Evolutionary conservation across 2,797 vertebrate species (phyloP), one percentile per base, ranked within the genome.

Genomic region (Xenopus petersii): DNA sequence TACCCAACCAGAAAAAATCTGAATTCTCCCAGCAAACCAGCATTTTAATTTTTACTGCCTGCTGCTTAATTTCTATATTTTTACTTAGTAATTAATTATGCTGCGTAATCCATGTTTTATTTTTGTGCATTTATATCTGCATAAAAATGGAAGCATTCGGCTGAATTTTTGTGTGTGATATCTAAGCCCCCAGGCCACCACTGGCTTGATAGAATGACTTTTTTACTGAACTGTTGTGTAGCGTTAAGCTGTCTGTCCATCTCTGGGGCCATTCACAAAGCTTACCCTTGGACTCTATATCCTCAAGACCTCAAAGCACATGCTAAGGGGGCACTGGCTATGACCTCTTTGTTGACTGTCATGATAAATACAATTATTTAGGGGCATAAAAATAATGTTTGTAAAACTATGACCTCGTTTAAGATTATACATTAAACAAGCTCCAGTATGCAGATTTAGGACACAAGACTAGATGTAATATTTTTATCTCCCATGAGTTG

Each of bases 311-410:
- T 70, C 13, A 65, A 24, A 65, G 66, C 76, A 69, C 61, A 65
- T 65, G 71, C 76, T 61, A 16, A n/a, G 54, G 71, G 76, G 16
- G 71, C 46, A 65, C 24, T 55, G 17, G 42, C 26, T 30, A 6
- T 70, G 76, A 70, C 71, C 76, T 73, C 55, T 73, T 65, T 36
- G 36, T 64, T 73, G 49, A 69, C 75, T 78, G 75, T 79, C 76
- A 79, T 74, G 63, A 74, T 70, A 79, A 70, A 79, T 79, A 64
- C 71, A 60, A 60, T 69, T 48, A 16, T 64, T 65, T 5, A 48
- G 46, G 46, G 30, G 60, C 61, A 59, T 26, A 51, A 70, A 58
- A 64, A 73, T 64, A 58, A n/a, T 64, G 51, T 58, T 16, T 78
- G 16, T 49, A 61, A 69, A 64, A 70, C 26, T 60, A 12, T 74